These are phyloP conservation scores for Mastacembelus armatus DNA, from an alignment of 2,797 vertebrate genomes.

Conservation along the genomic window DNA sequence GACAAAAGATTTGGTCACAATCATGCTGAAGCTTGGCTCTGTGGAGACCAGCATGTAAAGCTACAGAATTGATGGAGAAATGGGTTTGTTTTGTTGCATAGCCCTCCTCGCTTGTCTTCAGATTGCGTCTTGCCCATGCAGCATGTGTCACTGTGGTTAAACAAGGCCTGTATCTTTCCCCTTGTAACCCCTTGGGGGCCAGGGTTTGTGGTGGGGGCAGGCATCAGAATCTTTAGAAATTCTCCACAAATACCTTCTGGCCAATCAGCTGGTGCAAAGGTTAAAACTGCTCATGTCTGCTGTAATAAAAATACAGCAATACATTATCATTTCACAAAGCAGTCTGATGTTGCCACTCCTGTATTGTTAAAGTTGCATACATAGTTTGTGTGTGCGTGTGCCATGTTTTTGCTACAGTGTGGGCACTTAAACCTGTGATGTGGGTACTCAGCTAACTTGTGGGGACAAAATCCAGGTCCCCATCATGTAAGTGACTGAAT, in stretches of 20 bases:
- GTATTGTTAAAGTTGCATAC: constrained; percentile 36
- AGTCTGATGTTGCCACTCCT: background rate
- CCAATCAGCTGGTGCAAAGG: constrained; percentile 4
- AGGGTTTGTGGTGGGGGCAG: no score
- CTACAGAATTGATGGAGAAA: constrained; percentile 82
- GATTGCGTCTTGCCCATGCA: constrained; percentile 35
- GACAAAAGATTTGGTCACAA: constrained; percentile 94
- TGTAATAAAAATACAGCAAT: constrained; percentile 8
- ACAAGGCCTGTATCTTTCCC: constrained; percentile 9
- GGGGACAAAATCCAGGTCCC: no score
- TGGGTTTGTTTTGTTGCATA: constrained; percentile 89
- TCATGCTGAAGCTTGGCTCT: constrained; percentile 90
- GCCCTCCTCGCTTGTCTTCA: constrained; percentile 80
- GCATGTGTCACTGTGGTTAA: constrained; percentile 26
- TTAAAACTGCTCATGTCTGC: background rate
- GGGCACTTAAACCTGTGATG: no score
- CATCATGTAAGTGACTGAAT: no score
- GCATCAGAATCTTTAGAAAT: constrained; percentile 13
- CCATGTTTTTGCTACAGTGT: no score
- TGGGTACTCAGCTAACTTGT: no score
- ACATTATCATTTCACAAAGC: constrained; percentile 8
- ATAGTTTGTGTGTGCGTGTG: constrained; percentile 9
- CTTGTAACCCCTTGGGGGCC: background rate
- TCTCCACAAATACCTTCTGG: background rate
- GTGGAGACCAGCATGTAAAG: constrained; percentile 86